Evolutionary conservation across 2,888 invertebrate genomes (phyloP), one percentile per base, ranked within the genome.

Genomic region (Ornithoptera priamus): DNA sequence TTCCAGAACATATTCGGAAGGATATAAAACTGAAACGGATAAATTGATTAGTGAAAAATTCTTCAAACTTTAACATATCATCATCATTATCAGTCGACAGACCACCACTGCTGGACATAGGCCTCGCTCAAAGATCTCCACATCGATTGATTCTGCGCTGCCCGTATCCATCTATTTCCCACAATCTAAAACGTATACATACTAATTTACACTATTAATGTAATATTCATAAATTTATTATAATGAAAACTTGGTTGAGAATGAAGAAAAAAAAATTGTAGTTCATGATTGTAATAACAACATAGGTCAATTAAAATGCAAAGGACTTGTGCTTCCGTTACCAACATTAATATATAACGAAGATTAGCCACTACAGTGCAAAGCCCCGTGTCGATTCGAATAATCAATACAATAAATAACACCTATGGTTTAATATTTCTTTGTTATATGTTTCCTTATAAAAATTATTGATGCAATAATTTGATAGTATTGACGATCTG

Each of bases 261-360:
- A 22, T 3, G 6, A 12, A 58, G 7, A 22, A 15, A 12, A 6
- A 58, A 22, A 58, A 3, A 12, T 24, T 4, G 22, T 58, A 3
- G 24, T 58, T 20, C 2, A 12, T 22, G 22, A 24, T 58, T 22
- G 12, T 58, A 22, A 22, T 58, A 58, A 58, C 22, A 58, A 24
- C 22, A n/a, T n/a, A 22, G 20, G 2, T 58, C 2, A 56, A 56
- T 60, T 50, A 62, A 22, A 17, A 42, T 8, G 17, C 22, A 20
- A 46, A 22, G 42, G 15, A 20, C 3, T 15, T 60, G 24, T 24
- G 15, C 59, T 10, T 4, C 22, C 22, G 6, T 22, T 18, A 57
- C 20, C 57, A 10, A 6, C 36, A 60, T 36, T 60, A 60, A 60
- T 60, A 60, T 60, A 22, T 60, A 17, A 60, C 60, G 36, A 60